phyloP scores from a whole-genome alignment of 2,888 invertebrate genomes.

The Steromphala cineraria region DNA sequence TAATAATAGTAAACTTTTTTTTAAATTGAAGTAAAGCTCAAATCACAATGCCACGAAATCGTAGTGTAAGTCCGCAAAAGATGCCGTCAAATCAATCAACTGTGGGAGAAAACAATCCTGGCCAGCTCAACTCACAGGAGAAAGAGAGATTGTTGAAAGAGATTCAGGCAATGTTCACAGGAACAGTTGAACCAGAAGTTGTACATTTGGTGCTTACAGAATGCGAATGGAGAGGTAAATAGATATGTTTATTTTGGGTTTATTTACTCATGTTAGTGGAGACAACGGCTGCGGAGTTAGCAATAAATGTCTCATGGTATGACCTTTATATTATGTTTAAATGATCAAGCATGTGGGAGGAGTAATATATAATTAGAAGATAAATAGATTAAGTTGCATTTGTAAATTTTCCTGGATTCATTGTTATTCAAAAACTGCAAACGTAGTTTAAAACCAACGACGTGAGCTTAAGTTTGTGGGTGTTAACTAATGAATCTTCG shows the following conservation, averaged over 20 bases:
- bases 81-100: neutral
- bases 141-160: slow-evolving; percentile 39
- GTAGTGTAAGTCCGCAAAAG: slow-evolving; percentile 35
- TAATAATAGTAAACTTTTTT: neutral
- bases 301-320: no score
- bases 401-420: no score
- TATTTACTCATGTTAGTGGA: neutral
- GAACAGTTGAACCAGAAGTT: slow-evolving; percentile 64
- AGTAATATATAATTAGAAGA: no score
- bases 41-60: slow-evolving; percentile 9
- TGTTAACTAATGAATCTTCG: no score
- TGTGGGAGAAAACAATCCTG: neutral
- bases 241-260: neutral
- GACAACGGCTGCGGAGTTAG: no score
- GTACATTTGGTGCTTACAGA: slow-evolving; percentile 64
- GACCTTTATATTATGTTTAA: no score
- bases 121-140: neutral
- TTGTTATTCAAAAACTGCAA: no score
- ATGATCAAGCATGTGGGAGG: no score
- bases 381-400: no score
- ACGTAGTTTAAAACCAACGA: no score
- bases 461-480: no score
- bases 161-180: slow-evolving; percentile 67
- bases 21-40: neutral
- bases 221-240: slow-evolving; percentile 64